phyloP scores from a whole-genome alignment of 1,140 invertebrate species.

The Maniola jurtina region DNA sequence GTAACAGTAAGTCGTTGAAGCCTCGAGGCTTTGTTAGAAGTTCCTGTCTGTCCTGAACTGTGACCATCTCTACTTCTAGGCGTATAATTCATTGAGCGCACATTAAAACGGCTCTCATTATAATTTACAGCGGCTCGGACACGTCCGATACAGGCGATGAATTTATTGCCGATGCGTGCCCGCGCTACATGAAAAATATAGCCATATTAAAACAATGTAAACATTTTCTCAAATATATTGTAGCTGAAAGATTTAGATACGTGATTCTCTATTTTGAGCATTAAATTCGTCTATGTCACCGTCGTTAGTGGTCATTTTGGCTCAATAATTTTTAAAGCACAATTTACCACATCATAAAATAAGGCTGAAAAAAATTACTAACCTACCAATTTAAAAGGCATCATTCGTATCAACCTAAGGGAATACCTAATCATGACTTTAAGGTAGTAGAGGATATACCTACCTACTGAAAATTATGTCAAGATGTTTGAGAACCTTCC shows the following conservation, averaged over 20 bases:
- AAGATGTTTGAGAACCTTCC: too few species aligned
- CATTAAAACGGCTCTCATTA: constrained; percentile 69
- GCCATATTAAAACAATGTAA: constrained; percentile 56
- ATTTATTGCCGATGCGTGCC: constrained; percentile 66
- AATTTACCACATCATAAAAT: too few species aligned
- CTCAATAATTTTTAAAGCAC: too few species aligned
- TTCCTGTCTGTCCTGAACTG: too few species aligned
- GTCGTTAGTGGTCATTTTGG: background rate
- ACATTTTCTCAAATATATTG: constrained; percentile 30
- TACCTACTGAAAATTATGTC: too few species aligned
- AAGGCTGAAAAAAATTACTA: too few species aligned
- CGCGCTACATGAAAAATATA: constrained; percentile 56
- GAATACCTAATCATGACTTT: too few species aligned
- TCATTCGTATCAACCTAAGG: too few species aligned
- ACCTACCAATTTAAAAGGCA: too few species aligned
- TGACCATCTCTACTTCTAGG: background rate
- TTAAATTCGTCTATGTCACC: background rate
- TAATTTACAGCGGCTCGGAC: constrained; percentile 64
- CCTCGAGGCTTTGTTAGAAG: background rate
- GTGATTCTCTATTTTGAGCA: constrained; percentile 6
- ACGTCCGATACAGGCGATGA: constrained; percentile 56
- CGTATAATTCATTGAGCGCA: background rate
- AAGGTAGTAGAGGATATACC: too few species aligned
- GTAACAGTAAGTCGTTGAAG: too few species aligned
- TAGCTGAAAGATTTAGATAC: constrained; percentile 5